A percentile compares a stretch with the other conserved stretches of the same genome.
phyloP scores from a whole-genome alignment of 23 tunicate genomes.

The Corella eumyota region DNA sequence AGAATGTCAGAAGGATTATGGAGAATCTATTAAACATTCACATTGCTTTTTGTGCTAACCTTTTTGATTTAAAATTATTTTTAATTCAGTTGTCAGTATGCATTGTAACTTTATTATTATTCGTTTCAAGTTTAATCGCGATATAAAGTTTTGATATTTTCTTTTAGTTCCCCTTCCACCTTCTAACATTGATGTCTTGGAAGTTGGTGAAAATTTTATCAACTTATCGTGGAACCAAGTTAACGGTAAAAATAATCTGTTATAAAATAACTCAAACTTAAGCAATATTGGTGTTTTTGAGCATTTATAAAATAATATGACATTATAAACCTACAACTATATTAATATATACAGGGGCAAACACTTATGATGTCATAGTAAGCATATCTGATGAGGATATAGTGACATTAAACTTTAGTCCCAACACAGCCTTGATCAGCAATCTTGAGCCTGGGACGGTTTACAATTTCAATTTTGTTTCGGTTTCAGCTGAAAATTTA shows the following conservation, averaged over 20 bases:
- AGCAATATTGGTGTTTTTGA: too few species aligned
- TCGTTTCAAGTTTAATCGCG: too few species aligned
- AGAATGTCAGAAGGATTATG: not conserved
- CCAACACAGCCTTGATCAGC: not conserved
- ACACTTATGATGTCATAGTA: conserved; percentile 16
- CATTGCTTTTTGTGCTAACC: too few species aligned
- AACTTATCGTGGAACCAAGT: conserved; percentile 23
- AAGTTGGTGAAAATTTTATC: conserved; percentile 8
- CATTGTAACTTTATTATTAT: too few species aligned
- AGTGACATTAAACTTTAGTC: too few species aligned
- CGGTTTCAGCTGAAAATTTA: conserved; percentile 5
- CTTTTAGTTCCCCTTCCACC: conserved; percentile 45
- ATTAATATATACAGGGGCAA: conserved; percentile 4
- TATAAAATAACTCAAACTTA: too few species aligned
- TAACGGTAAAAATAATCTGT: conserved; percentile 25
- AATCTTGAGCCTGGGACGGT: conserved; percentile 17
- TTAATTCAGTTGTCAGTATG: too few species aligned
- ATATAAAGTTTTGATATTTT: not conserved
- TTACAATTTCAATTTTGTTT: conserved; percentile 4
- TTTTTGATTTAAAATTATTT: too few species aligned
- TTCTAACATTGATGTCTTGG: not conserved
- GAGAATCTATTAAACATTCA: not conserved
- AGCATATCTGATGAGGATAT: too few species aligned
- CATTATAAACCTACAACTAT: too few species aligned
- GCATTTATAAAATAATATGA: too few species aligned